These are phyloP conservation scores for Sander vitreus DNA, from an alignment of 2,113 vertebrate genomes.

Conservation along the genomic window DNA sequence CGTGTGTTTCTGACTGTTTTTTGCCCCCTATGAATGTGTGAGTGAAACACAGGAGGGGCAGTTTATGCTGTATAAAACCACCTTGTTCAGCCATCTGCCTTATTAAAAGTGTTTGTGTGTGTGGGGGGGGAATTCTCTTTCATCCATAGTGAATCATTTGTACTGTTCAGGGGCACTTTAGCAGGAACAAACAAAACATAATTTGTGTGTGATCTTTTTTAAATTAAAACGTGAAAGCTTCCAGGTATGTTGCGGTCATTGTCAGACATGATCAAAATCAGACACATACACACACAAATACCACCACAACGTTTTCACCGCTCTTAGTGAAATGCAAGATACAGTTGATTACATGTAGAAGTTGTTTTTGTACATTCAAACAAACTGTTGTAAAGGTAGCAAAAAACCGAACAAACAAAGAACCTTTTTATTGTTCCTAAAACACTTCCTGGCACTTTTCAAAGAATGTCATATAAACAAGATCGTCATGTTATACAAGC, in stretches of 20 bases:
- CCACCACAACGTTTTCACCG: not conserved
- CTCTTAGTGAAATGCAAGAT: not conserved
- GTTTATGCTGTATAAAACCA: conserved; percentile 31
- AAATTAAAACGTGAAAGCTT: not conserved
- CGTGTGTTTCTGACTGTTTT: conserved; percentile 49
- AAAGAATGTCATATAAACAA: not conserved
- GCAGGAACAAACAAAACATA: not conserved
- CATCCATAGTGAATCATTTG: conserved; percentile 20
- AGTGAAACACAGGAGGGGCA: not conserved
- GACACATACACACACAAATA: conserved; percentile 15
- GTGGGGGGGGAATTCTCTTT: not conserved
- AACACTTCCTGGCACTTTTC: not conserved
- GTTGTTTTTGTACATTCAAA: conserved; percentile 24
- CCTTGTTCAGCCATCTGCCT: conserved; percentile 43
- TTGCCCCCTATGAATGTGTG: conserved; percentile 21
- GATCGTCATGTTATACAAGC: not conserved
- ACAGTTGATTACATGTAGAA: conserved; percentile 30
- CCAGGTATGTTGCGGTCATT: not conserved
- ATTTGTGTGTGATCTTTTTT: not conserved
- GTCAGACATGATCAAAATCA: not conserved
- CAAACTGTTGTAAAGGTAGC: conserved; percentile 19
- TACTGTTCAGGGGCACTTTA: not conserved
- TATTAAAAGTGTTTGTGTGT: conserved; percentile 26
- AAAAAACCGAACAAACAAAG: not conserved
- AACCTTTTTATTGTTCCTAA: not conserved